Conservation (phyloP, 2,113 vertebrate species). For the Polypterus bichir region DNA sequence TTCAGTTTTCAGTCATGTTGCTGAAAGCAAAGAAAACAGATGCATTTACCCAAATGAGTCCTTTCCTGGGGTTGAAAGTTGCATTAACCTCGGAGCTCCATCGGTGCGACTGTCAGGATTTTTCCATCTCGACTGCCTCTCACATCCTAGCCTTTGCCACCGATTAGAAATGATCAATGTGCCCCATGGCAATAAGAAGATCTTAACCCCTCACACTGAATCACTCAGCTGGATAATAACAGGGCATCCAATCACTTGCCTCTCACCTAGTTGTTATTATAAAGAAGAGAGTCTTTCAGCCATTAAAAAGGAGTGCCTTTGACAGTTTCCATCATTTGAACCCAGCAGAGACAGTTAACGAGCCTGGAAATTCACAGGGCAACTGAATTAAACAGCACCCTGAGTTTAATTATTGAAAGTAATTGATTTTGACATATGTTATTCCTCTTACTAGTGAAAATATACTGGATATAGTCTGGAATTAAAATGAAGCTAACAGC, state of each 20-base stretch:
- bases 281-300: slow-evolving; percentile 52
- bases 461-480: too few species aligned
- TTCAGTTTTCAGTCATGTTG: too few species aligned
- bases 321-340: slow-evolving; percentile 21
- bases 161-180: slow-evolving; percentile 66
- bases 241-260: slow-evolving; percentile 56
- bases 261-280: slow-evolving; percentile 65
- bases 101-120: slow-evolving; percentile 50
- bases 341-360: too few species aligned
- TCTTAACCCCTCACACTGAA: slow-evolving; percentile 50
- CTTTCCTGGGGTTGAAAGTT: slow-evolving; percentile 40
- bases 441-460: too few species aligned
- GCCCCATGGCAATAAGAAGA: slow-evolving; percentile 47
- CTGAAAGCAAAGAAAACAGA: slow-evolving; percentile 26
- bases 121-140: slow-evolving; percentile 27
- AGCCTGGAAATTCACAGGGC: too few species aligned
- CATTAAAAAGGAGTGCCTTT: slow-evolving; percentile 39
- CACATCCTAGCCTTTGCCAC: slow-evolving; percentile 47
- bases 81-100: slow-evolving; percentile 37
- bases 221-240: slow-evolving; percentile 69
- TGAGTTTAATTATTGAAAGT: too few species aligned
- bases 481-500: too few species aligned
- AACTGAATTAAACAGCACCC: too few species aligned
- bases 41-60: slow-evolving; percentile 30
- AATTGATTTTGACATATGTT: too few species aligned